These are phyloP conservation scores for Perca flavescens DNA, from an alignment of 2,113 vertebrate species.

Conservation along the genomic window DNA sequence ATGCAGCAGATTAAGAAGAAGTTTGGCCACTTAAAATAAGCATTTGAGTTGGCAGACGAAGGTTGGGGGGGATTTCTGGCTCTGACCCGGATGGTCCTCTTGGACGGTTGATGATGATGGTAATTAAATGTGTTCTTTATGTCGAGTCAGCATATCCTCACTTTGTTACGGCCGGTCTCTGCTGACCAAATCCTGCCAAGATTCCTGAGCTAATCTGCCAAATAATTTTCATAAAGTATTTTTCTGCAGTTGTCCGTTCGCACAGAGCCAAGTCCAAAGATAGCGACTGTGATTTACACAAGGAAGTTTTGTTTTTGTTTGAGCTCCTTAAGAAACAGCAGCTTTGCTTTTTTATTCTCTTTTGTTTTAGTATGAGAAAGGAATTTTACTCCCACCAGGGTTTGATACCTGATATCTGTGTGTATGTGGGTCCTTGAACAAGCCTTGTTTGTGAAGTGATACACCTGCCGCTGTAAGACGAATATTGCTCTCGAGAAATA, in stretches of 20 bases:
- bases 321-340: slow-evolving; percentile 61
- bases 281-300: slow-evolving; percentile 64
- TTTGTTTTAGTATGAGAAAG: slow-evolving; percentile 64
- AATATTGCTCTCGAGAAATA: slow-evolving; percentile 1
- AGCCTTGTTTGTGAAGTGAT: slow-evolving; percentile 51
- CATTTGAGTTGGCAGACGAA: slow-evolving; percentile 82
- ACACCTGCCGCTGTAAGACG: slow-evolving; percentile 57
- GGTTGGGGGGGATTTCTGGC: slow-evolving; percentile 77
- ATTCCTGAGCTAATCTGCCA: slow-evolving; percentile 87
- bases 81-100: slow-evolving; percentile 81
- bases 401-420: slow-evolving; percentile 51
- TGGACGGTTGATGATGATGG: slow-evolving; percentile 79
- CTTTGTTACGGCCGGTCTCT: slow-evolving; percentile 88
- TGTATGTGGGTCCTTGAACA: slow-evolving; percentile 36
- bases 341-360: slow-evolving; percentile 35
- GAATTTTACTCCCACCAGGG: slow-evolving; percentile 67
- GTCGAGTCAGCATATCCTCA: slow-evolving; percentile 93
- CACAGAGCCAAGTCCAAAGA: slow-evolving; percentile 76
- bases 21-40: slow-evolving; percentile 84
- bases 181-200: slow-evolving; percentile 90
- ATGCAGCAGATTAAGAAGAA: slow-evolving; percentile 46
- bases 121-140: slow-evolving; percentile 90
- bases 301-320: slow-evolving; percentile 67
- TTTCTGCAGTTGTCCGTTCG: slow-evolving; percentile 69
- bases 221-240: slow-evolving; percentile 86